Evolutionary conservation across 2,113 vertebrate species (phyloP).

Genomic region (Hystrix cristata): DNA sequence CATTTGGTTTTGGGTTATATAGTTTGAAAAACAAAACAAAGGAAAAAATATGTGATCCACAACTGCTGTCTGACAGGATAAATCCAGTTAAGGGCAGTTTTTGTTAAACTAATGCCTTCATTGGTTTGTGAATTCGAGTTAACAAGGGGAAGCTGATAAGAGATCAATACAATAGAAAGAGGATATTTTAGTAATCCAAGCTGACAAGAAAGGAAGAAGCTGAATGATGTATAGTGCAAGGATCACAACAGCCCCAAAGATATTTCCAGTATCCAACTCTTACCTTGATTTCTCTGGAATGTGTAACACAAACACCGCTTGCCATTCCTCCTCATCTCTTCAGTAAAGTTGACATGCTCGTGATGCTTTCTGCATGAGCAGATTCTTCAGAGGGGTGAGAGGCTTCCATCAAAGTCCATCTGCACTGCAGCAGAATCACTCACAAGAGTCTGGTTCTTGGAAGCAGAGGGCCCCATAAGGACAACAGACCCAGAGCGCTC

Average conservation of each 20-base stretch:
- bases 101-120: not conserved
- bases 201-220: not conserved
- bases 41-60: not conserved
- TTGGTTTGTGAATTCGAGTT: constrained; percentile 4
- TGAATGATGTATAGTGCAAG: not conserved
- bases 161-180: not conserved
- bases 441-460: not conserved
- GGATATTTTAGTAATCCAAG: not conserved
- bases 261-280: not conserved
- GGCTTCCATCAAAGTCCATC: not conserved
- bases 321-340: not conserved
- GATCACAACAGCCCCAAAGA: not conserved
- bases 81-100: constrained; percentile 34
- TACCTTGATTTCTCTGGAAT: not conserved
- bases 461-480: not conserved
- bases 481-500: not conserved
- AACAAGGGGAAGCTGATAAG: not conserved
- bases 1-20: not conserved
- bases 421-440: not conserved
- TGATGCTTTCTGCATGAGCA: not conserved
- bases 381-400: not conserved
- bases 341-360: not conserved
- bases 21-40: not conserved
- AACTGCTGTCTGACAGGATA: not conserved
- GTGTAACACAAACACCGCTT: not conserved